Evolutionary conservation across 1,140 invertebrate species (phyloP).

Genomic region (Lysiphlebus fabarum): DNA sequence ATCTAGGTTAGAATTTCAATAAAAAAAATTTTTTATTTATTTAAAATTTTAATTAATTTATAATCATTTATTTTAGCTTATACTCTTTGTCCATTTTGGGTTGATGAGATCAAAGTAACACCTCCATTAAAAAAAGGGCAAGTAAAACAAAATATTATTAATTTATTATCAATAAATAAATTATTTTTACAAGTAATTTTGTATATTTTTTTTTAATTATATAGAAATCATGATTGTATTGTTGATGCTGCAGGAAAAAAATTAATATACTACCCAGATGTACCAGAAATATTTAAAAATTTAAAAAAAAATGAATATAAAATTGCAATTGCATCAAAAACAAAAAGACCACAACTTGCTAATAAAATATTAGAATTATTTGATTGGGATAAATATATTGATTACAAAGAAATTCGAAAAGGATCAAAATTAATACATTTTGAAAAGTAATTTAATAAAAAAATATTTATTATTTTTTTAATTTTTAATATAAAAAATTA

Average conservation of each 20-base stretch:
- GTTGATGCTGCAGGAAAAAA: conserved; percentile 54
- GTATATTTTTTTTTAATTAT: too few species aligned
- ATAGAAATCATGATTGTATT: conserved; percentile 53
- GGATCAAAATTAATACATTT: conserved; percentile 71
- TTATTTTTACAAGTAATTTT: too few species aligned
- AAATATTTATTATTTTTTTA: too few species aligned
- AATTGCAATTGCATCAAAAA: conserved; percentile 67
- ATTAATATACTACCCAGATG: conserved; percentile 61
- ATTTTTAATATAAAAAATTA: too few species aligned
- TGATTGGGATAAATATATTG: conserved; percentile 69
- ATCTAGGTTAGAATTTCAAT: conserved; percentile 52
- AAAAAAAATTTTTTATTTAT: neutral
- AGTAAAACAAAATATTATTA: too few species aligned
- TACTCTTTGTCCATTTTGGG: conserved; percentile 76
- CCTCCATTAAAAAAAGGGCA: conserved; percentile 63
- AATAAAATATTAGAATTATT: conserved; percentile 65
- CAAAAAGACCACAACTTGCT: conserved; percentile 64
- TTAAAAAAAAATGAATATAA: conserved; percentile 59
- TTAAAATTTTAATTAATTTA: neutral
- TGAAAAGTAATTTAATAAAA: conserved; percentile 59
- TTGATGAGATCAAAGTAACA: conserved; percentile 69
- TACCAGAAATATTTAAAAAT: conserved; percentile 61
- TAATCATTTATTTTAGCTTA: conserved; percentile 61
- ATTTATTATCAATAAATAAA: too few species aligned
- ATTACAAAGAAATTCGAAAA: conserved; percentile 73